Conservation (phyloP, 2,797 vertebrate genomes). For the Cottoperca gobio region DNA sequence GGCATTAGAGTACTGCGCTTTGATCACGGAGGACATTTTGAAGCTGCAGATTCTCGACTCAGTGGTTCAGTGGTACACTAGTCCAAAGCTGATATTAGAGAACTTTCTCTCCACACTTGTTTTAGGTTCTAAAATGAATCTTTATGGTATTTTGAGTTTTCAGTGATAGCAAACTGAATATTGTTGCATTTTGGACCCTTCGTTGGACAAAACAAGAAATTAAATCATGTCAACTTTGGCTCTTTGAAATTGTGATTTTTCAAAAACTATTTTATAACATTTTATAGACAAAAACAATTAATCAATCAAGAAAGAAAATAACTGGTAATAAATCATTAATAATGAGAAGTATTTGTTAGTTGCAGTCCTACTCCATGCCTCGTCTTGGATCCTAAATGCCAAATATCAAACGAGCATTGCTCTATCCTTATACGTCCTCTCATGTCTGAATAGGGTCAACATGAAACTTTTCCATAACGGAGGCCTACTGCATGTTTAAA, state of each 20-base stretch:
- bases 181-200: background rate
- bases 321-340: background rate
- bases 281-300: background rate
- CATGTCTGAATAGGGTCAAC: background rate
- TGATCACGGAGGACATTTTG: background rate
- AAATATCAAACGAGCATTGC: background rate
- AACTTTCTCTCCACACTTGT: too few species aligned
- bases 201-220: background rate
- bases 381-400: background rate
- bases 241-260: background rate
- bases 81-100: background rate
- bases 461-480: background rate
- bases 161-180: background rate
- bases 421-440: background rate
- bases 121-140: background rate
- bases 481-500: background rate
- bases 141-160: background rate
- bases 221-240: background rate
- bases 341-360: background rate
- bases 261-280: background rate
- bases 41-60: conserved; percentile 8
- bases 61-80: background rate
- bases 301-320: background rate
- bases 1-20: background rate
- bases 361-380: background rate